Conservation (phyloP, 1,140 invertebrate species). For the Drosophila navojoa region DNA sequence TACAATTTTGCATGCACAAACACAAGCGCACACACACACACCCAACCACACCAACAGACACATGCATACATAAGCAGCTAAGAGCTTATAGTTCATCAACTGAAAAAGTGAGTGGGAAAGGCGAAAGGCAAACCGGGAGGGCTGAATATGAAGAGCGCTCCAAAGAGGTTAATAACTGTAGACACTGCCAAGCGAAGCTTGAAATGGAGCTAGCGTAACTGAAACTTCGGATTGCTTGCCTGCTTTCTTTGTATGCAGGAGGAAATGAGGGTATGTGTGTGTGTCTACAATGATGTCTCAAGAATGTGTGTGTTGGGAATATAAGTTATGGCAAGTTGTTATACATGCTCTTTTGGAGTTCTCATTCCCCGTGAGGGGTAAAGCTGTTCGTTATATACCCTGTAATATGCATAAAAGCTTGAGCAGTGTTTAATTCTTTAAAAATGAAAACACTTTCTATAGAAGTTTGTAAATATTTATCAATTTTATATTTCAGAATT, state of each 20-base stretch:
- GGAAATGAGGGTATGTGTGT: background rate
- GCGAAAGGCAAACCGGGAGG: too few species aligned
- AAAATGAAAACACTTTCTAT: too few species aligned
- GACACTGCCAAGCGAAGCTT: constrained; percentile 24
- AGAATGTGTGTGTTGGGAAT: background rate
- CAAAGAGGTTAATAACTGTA: constrained; percentile 66
- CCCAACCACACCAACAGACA: background rate
- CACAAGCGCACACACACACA: constrained; percentile 8
- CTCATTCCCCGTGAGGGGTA: background rate
- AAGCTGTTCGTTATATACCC: too few species aligned
- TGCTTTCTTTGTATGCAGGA: constrained; percentile 13
- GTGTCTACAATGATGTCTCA: background rate
- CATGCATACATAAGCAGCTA: constrained; percentile 50
- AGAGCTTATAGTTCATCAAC: constrained; percentile 48
- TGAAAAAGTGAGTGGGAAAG: background rate
- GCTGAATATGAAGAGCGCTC: background rate
- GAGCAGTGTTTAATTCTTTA: too few species aligned
- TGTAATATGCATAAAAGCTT: too few species aligned
- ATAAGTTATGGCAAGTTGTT: background rate
- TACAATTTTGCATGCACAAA: constrained; percentile 22
- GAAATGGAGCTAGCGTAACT: constrained; percentile 23
- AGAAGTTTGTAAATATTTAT: too few species aligned
- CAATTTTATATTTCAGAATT: too few species aligned
- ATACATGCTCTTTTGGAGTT: background rate
- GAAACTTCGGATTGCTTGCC: constrained; percentile 13